phyloP scores from a whole-genome alignment of 2,113 vertebrate species.

The Patagioenas fasciata region DNA sequence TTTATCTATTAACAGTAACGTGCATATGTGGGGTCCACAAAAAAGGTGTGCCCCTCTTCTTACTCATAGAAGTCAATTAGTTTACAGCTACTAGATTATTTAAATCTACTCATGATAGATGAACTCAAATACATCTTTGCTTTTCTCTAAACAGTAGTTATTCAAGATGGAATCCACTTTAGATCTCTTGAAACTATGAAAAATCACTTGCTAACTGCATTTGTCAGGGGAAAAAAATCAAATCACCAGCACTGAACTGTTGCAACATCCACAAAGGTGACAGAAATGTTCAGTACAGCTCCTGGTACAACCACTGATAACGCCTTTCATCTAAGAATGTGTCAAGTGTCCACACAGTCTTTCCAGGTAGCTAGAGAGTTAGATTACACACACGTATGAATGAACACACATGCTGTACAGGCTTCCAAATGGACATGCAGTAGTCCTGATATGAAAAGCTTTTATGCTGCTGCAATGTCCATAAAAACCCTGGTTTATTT shows the following conservation, averaged over 20 bases:
- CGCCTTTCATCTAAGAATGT: background rate
- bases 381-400: background rate
- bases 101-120: background rate
- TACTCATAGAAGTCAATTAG: background rate
- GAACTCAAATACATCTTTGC: background rate
- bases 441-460: background rate
- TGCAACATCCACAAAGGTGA: background rate
- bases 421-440: background rate
- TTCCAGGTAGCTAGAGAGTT: background rate
- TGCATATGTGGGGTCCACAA: background rate
- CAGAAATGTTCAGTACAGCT: background rate
- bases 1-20: background rate
- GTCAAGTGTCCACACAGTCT: background rate
- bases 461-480: background rate
- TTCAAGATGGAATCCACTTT: background rate
- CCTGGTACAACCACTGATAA: background rate
- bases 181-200: background rate
- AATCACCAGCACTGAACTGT: background rate
- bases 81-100: background rate
- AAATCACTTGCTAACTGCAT: background rate
- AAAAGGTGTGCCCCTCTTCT: background rate
- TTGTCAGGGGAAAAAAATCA: background rate
- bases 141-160: background rate
- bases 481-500: background rate
- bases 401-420: background rate